Percentiles rank a stretch among this genome's conserved stretches.
phyloP scores from a whole-genome alignment of 2,888 invertebrate genomes.

The Sialis fuliginosa region DNA sequence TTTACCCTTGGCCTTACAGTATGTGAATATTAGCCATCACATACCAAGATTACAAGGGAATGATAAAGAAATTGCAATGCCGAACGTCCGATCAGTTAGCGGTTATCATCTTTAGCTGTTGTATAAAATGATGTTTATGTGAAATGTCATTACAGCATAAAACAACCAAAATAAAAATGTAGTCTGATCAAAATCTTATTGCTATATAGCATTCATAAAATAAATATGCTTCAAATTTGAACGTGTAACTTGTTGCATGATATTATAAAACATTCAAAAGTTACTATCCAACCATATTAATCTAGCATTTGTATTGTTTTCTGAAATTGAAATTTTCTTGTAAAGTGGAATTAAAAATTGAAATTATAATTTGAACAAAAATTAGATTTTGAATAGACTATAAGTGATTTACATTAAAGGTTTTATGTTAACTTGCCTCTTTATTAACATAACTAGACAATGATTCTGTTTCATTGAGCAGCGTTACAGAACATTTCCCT shows the following conservation, averaged over 20 bases:
- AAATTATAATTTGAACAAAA: background rate
- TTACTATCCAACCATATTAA: too few species aligned
- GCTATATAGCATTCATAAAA: too few species aligned
- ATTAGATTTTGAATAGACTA: background rate
- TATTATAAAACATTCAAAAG: too few species aligned
- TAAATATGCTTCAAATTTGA: too few species aligned
- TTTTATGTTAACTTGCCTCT: constrained; percentile 48
- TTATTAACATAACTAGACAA: constrained; percentile 91
- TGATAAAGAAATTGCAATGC: constrained; percentile 9
- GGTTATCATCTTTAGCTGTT: constrained; percentile 18
- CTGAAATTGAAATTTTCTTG: too few species aligned
- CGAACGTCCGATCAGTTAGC: constrained; percentile 13
- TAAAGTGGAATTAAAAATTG: background rate
- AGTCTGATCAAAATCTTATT: too few species aligned
- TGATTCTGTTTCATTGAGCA: constrained; percentile 98
- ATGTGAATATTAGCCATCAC: constrained; percentile 17
- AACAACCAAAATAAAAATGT: background rate
- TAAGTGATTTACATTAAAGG: constrained; percentile 9
- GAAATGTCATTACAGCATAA: background rate
- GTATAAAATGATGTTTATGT: background rate
- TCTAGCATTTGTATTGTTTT: too few species aligned
- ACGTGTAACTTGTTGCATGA: too few species aligned
- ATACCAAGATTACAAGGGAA: constrained; percentile 25
- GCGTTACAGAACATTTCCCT: constrained; percentile 96
- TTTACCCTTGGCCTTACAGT: constrained; percentile 23